phyloP scores from a whole-genome alignment of 2,113 vertebrate species.

The Antigone vipio region DNA sequence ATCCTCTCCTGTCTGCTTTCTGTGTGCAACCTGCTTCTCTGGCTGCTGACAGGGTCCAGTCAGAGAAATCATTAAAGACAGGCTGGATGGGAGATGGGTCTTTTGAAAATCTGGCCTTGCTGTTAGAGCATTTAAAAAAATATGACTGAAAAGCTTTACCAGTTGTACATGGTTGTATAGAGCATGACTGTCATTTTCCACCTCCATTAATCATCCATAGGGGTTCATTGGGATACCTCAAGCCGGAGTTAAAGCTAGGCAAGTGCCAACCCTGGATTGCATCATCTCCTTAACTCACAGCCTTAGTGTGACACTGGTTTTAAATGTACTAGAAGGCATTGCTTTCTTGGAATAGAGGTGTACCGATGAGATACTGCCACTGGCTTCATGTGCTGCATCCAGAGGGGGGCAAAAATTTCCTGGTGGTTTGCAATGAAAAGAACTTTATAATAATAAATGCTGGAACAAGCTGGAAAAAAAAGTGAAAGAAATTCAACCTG shows the following conservation, averaged over 20 bases:
- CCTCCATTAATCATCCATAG: background rate
- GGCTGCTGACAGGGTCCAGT: background rate
- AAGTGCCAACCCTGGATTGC: background rate
- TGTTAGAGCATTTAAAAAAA: background rate
- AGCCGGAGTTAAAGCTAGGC: background rate
- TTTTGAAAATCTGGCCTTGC: background rate
- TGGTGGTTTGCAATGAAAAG: background rate
- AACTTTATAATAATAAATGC: background rate
- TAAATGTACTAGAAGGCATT: background rate
- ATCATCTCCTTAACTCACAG: background rate
- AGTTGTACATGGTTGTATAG: background rate
- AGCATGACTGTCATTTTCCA: background rate
- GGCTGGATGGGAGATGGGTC: background rate
- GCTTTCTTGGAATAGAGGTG: background rate
- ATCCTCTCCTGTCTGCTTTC: background rate
- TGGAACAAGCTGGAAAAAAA: background rate
- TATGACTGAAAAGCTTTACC: accelerated
- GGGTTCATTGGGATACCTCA: background rate
- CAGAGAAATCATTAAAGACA: background rate
- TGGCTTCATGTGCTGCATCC: background rate
- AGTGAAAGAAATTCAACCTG: background rate
- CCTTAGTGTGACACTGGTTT: background rate
- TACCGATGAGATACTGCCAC: background rate
- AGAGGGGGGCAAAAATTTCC: background rate
- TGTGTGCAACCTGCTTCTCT: background rate